phyloP scores from a whole-genome alignment of 1,140 invertebrate genomes.

The Drosophila erecta region DNA sequence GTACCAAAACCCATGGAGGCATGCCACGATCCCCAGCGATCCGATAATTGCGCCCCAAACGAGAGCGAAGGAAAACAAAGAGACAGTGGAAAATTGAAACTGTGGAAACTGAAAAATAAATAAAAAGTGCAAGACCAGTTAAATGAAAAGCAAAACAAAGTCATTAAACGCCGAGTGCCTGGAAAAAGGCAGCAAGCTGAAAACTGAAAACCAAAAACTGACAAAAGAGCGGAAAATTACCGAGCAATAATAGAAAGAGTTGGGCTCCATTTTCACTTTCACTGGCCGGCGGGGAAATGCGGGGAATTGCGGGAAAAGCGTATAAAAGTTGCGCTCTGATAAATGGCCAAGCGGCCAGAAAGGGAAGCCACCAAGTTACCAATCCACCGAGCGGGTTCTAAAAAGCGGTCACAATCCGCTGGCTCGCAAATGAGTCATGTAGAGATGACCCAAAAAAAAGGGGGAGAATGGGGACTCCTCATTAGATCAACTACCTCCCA shows the following conservation, averaged over 20 bases:
- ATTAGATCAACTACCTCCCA: neutral
- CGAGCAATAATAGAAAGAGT: constrained; percentile 45
- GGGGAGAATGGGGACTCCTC: neutral
- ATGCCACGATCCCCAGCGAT: constrained; percentile 31
- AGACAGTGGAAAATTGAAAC: constrained; percentile 20
- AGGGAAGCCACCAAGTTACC: constrained; percentile 5
- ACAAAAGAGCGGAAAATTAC: constrained; percentile 66
- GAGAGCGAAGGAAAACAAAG: constrained; percentile 9
- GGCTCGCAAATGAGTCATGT: constrained; percentile 34
- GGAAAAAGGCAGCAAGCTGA: neutral
- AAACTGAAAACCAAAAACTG: constrained; percentile 8
- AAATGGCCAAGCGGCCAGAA: constrained; percentile 16
- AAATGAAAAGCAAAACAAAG: constrained; percentile 69
- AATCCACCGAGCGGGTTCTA: constrained; percentile 19
- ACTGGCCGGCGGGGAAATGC: constrained; percentile 34
- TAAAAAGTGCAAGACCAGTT: constrained; percentile 45
- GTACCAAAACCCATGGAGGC: constrained; percentile 2
- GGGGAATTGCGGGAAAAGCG: constrained; percentile 14
- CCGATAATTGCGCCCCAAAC: constrained; percentile 39
- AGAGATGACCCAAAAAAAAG: constrained; percentile 21
- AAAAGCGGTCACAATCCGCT: constrained; percentile 23
- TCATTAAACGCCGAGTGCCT: constrained; percentile 41
- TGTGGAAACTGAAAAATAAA: constrained; percentile 15
- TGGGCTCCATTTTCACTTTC: constrained; percentile 67
- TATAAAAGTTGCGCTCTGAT: constrained; percentile 35